Evolutionary conservation across 2,888 invertebrate species (phyloP).

Genomic region (Folsomia candida): DNA sequence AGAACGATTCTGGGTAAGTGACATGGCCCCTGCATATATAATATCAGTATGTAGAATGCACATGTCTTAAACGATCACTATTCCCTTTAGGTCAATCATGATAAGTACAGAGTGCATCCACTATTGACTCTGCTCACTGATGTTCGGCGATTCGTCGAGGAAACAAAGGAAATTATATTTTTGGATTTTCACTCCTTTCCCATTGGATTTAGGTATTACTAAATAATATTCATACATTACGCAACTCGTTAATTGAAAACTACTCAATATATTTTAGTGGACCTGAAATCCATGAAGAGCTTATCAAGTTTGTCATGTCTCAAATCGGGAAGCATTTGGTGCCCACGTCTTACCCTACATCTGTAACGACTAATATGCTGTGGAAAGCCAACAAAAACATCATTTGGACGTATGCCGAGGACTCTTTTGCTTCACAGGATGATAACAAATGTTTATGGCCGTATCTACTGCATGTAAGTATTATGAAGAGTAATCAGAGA

Average conservation of each 20-base stretch:
- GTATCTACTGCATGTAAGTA: conserved; percentile 37
- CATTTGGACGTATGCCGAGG: conserved; percentile 40
- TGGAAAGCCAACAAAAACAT: conserved; percentile 40
- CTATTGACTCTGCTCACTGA: conserved; percentile 60
- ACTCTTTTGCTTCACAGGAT: conserved; percentile 27
- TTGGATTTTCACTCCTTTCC: conserved; percentile 81
- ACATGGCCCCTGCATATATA: too few relatives aligned
- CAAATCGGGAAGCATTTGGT: conserved; percentile 53
- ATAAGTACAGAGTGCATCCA: conserved; percentile 67
- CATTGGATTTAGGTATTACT: conserved; percentile 62
- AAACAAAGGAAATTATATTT: conserved; percentile 69
- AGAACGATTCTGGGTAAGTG: conserved; percentile 63
- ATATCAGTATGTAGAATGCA: too few relatives aligned
- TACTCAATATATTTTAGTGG: too few relatives aligned
- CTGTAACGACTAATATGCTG: conserved; percentile 36
- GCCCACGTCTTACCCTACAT: conserved; percentile 44
- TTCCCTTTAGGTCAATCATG: conserved; percentile 74
- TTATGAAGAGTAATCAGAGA: not conserved
- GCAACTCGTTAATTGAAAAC: too few relatives aligned
- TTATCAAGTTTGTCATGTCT: conserved; percentile 54
- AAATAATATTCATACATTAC: too few relatives aligned
- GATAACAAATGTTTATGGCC: conserved; percentile 41
- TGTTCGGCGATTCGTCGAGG: conserved; percentile 59
- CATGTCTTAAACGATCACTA: too few relatives aligned
- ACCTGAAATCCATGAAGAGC: conserved; percentile 53